A percentile compares a stretch with the other conserved stretches of the same genome.
Evolutionary conservation across 2,113 vertebrate species (phyloP).

Genomic region (Andinoacara biseriatus): DNA sequence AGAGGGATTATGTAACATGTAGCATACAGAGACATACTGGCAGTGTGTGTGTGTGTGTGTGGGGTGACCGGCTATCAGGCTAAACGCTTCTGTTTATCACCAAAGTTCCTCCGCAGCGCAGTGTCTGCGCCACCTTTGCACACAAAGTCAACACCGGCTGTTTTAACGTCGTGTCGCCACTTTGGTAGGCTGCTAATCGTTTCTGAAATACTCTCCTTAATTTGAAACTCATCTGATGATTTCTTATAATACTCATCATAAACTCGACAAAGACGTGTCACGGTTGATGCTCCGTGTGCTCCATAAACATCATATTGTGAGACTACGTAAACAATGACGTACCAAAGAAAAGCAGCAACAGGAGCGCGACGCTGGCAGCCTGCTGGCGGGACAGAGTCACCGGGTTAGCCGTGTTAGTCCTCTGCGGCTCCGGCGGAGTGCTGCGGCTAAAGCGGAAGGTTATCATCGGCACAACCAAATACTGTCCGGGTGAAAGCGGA

Average conservation of each 20-base stretch:
- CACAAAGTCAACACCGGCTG: not conserved
- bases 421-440: not conserved
- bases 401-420: not conserved
- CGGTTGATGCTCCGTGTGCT: not conserved
- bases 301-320: not conserved
- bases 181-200: not conserved
- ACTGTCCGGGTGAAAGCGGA: not conserved
- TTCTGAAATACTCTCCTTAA: fast-evolving
- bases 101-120: not conserved
- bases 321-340: not conserved
- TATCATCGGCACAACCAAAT: not conserved
- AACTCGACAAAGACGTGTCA: not conserved
- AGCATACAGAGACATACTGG: not conserved
- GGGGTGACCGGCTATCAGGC: no score
- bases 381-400: not conserved
- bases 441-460: not conserved
- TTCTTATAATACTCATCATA: not conserved
- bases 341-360: not conserved
- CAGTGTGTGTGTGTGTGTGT: no score
- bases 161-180: fast-evolving
- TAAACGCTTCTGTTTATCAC: not conserved
- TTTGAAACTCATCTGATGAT: fast-evolving
- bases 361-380: fast-evolving
- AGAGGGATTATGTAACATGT: not conserved
- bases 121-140: not conserved